Evolutionary conservation across 1,140 invertebrate genomes (phyloP), one percentile per base, ranked within the genome.

Genomic region (Hestina assimilis): DNA sequence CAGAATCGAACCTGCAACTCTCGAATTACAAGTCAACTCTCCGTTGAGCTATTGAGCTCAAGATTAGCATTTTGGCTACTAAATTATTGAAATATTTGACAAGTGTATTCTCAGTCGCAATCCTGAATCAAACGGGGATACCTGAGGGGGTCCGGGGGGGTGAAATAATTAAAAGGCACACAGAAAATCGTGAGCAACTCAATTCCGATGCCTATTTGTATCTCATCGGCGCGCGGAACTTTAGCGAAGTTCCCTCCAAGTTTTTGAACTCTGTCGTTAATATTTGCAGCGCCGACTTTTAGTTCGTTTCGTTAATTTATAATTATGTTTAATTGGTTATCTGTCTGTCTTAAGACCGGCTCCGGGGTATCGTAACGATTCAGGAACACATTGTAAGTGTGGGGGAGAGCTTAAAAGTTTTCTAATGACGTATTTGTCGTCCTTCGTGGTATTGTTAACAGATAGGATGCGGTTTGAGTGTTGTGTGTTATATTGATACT

Each of bases 111-210:
- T n/a, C n/a, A n/a, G n/a, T n/a, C n/a, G 2, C 1, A n/a, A n/a
- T 28, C 24, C 6, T n/a, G 6, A 28, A n/a, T n/a, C 24, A n/a
- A 28, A 28, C 24, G 8, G 24, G n/a, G 3, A 7, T 35, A 38
- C 33, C 33, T 38, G 20, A 8, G 15, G 40, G 11, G n/a, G n/a
- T n/a, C n/a, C n/a, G n/a, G 17, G 20, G 46, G 51, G 52, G 65
- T 68, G 64, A 66, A 75, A 84, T 84, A 82, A 84, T 84, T 84
- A 84, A 82, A 84, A 82, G 79, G 75, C 73, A 60, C 47, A 75
- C 75, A 59, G 72, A 71, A 76, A 75, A 74, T 73, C 66, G 66
- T 56, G 63, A 61, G 69, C 66, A 78, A 82, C 75, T 80, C 74
- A 73, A 77, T 79, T 75, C 72, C 72, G 69, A 79, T 82, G 77